Evolutionary conservation across 2,797 vertebrate species (phyloP).

Genomic region (Platyrinchus mystaceus): DNA sequence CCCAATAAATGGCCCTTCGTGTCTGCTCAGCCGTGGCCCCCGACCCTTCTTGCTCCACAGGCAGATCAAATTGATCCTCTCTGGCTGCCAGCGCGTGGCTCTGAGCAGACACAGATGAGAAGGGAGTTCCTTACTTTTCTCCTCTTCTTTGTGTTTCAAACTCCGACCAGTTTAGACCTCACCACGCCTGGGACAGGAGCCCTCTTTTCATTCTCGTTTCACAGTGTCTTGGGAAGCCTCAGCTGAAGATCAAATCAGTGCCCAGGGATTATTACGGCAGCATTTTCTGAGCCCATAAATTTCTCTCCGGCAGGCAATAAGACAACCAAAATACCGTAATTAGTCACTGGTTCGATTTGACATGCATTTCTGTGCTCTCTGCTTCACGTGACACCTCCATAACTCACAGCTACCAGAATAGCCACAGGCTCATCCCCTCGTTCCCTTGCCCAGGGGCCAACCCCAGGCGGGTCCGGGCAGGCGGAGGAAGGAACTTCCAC

Average conservation of each 20-base stretch:
- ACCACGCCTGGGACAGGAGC: neutral
- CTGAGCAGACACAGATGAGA: neutral
- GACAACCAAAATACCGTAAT: conserved; percentile 71
- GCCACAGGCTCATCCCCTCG: conserved; percentile 50
- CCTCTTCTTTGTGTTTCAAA: neutral
- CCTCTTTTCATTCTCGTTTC: conserved; percentile 10
- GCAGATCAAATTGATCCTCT: conserved; percentile 30
- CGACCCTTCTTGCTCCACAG: neutral
- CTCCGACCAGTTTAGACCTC: neutral
- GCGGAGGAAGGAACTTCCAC: neutral
- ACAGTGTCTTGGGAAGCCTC: neutral
- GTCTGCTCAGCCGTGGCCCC: neutral
- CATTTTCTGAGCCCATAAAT: conserved; percentile 44
- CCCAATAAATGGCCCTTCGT: conserved; percentile 13
- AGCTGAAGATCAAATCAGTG: conserved; percentile 64
- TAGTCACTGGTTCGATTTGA: conserved; percentile 74
- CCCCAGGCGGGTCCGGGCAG: neutral
- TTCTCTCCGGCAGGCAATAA: conserved; percentile 1
- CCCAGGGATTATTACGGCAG: conserved; percentile 54
- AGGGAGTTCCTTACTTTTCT: neutral
- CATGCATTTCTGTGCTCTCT: conserved; percentile 64
- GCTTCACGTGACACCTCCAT: conserved; percentile 71
- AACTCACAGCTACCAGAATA: conserved; percentile 83
- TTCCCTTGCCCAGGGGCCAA: neutral
- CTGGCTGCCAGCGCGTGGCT: conserved; percentile 7